Evolutionary conservation across 2,797 vertebrate species (phyloP).

Genomic region (Rhynchonycteris naso): DNA sequence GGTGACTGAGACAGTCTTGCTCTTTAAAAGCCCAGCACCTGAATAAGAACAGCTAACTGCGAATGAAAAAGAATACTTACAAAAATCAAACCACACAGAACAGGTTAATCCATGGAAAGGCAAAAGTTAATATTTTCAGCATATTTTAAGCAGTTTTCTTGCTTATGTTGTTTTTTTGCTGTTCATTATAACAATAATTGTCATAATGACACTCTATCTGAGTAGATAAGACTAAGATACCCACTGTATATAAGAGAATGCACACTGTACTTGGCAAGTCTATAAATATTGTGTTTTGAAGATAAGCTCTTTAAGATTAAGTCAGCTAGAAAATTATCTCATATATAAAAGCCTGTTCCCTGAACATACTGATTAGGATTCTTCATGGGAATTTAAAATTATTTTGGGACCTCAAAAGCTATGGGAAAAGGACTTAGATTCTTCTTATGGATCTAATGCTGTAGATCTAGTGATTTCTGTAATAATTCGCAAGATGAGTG

Average conservation of each 20-base stretch:
- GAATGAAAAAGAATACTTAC: conserved; percentile 22
- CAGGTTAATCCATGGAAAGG: neutral
- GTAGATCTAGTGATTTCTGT: neutral
- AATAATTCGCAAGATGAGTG: neutral
- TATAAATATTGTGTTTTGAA: neutral
- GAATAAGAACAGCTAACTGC: neutral
- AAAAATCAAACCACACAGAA: neutral
- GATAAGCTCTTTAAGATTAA: conserved; percentile 37
- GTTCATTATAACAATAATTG: neutral
- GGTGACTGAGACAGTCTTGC: neutral
- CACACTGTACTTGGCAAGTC: neutral
- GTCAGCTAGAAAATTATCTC: neutral
- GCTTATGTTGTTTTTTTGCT: neutral
- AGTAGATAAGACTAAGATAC: neutral
- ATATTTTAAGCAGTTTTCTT: neutral
- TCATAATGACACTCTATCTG: neutral
- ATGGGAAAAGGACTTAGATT: neutral
- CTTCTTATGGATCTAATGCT: neutral
- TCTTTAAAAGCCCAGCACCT: neutral
- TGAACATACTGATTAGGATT: neutral
- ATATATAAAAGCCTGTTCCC: neutral
- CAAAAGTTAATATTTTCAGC: neutral
- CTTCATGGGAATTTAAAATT: neutral
- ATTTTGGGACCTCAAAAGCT: neutral
- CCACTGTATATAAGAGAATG: neutral